These are phyloP conservation scores for Andrena flavipes DNA, from an alignment of 2,888 invertebrate genomes.

Conservation along the genomic window DNA sequence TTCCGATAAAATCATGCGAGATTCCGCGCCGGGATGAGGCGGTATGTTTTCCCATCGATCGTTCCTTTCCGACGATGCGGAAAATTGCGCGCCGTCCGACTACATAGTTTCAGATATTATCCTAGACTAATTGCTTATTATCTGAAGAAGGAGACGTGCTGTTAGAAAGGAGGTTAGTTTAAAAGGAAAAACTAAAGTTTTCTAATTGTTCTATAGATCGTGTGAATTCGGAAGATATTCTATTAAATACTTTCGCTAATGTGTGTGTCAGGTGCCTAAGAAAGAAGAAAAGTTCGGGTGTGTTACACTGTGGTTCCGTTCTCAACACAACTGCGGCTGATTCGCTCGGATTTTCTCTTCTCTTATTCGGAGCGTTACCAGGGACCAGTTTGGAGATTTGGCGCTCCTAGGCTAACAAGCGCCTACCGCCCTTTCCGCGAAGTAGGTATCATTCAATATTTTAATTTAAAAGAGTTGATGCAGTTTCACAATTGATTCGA, in stretches of 20 bases:
- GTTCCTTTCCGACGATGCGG: constrained; percentile 26
- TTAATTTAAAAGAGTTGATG: background rate
- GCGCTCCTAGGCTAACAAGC: no score
- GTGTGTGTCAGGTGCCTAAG: constrained; percentile 64
- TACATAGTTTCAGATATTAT: constrained; percentile 53
- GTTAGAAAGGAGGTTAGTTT: constrained; percentile 58
- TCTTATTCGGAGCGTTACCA: background rate
- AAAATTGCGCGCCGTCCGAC: constrained; percentile 53
- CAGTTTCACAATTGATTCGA: no score
- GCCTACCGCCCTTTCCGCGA: no score
- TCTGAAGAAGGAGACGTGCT: constrained; percentile 68
- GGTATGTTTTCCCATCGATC: background rate
- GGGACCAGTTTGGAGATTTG: no score
- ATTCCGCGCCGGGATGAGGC: background rate
- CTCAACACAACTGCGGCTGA: constrained; percentile 46
- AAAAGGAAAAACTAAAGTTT: constrained; percentile 59
- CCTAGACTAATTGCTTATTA: constrained; percentile 66
- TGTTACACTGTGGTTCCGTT: constrained; percentile 44
- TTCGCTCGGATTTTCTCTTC: background rate
- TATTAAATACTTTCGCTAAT: constrained; percentile 62
- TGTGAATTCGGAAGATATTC: constrained; percentile 63
- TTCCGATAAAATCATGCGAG: background rate
- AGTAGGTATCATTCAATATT: no score
- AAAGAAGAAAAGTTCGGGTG: constrained; percentile 61
- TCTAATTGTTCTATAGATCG: constrained; percentile 62